A percentile compares a stretch with the other conserved stretches of the same genome.
phyloP scores from a whole-genome alignment of 1,140 invertebrate species.

The Cherax destructor region DNA sequence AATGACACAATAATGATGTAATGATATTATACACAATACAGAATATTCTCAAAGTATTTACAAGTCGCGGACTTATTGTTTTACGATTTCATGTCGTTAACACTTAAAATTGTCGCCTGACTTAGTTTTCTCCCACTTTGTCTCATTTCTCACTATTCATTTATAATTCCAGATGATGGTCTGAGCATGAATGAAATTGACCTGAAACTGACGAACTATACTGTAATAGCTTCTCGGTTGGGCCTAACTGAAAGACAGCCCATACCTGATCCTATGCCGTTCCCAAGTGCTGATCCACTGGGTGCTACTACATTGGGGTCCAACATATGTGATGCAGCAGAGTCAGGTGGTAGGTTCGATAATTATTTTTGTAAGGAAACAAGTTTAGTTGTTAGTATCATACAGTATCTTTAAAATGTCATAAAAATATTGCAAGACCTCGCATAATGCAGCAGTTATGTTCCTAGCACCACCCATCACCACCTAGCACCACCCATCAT shows the following conservation, averaged over 20 bases:
- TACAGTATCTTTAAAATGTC: too few species aligned
- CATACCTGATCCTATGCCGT: constrained; percentile 76
- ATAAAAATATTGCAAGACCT: too few species aligned
- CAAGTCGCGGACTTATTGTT: too few species aligned
- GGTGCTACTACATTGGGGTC: constrained; percentile 77
- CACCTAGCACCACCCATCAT: too few species aligned
- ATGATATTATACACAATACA: too few species aligned
- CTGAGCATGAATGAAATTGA: constrained; percentile 72
- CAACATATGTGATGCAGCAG: constrained; percentile 52
- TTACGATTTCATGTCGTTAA: too few species aligned
- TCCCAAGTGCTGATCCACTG: constrained; percentile 78
- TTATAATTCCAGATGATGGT: constrained; percentile 70
- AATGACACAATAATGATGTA: too few species aligned
- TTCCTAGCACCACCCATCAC: too few species aligned
- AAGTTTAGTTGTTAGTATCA: too few species aligned
- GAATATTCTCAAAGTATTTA: too few species aligned
- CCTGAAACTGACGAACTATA: constrained; percentile 71
- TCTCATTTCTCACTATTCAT: background rate
- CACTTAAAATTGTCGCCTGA: background rate
- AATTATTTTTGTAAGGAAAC: background rate
- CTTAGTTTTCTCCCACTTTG: background rate
- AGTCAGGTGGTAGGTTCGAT: constrained; percentile 13
- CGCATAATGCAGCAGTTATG: too few species aligned
- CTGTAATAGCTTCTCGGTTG: constrained; percentile 73
- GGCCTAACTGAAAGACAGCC: constrained; percentile 76